A percentile compares a stretch with the other conserved stretches of the same genome.
These are phyloP conservation scores for Opisthograptis luteolata DNA, from an alignment of 2,888 invertebrate genomes.

Conservation along the genomic window DNA sequence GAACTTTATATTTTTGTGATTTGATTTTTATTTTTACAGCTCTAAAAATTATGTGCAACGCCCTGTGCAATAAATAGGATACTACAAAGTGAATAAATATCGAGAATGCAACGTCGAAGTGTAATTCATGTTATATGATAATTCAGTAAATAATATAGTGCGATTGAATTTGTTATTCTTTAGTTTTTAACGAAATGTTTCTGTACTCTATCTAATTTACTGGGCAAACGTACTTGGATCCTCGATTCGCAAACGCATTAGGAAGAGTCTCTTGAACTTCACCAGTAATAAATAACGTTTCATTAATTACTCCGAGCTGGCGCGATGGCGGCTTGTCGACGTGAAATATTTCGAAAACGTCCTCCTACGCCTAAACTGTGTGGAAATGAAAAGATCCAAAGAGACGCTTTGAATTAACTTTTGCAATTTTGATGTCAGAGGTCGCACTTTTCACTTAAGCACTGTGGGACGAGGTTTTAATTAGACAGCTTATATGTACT, in stretches of 20 bases:
- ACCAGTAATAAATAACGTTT: conserved; percentile 53
- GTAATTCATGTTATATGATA: too few relatives aligned
- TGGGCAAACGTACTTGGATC: conserved; percentile 18
- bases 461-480: conserved; percentile 21
- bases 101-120: too few relatives aligned
- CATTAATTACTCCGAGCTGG: conserved; percentile 59
- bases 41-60: too few relatives aligned
- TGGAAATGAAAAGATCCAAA: conserved; percentile 51
- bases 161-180: too few relatives aligned
- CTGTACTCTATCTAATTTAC: too few relatives aligned
- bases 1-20: too few relatives aligned
- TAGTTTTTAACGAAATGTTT: too few relatives aligned
- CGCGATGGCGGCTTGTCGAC: conserved; percentile 46
- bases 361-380: conserved; percentile 59
- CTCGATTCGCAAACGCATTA: conserved; percentile 30
- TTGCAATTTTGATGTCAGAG: conserved; percentile 49
- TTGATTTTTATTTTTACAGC: too few relatives aligned
- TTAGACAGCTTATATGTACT: conserved; percentile 16
- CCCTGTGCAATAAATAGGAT: too few relatives aligned
- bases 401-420: conserved; percentile 47
- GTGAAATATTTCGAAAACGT: conserved; percentile 63
- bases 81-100: too few relatives aligned
- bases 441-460: conserved; percentile 33
- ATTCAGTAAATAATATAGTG: too few relatives aligned
- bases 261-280: conserved; percentile 29